phyloP scores from a whole-genome alignment of 2,113 vertebrate genomes.

The Sceloporus tristichus region DNA sequence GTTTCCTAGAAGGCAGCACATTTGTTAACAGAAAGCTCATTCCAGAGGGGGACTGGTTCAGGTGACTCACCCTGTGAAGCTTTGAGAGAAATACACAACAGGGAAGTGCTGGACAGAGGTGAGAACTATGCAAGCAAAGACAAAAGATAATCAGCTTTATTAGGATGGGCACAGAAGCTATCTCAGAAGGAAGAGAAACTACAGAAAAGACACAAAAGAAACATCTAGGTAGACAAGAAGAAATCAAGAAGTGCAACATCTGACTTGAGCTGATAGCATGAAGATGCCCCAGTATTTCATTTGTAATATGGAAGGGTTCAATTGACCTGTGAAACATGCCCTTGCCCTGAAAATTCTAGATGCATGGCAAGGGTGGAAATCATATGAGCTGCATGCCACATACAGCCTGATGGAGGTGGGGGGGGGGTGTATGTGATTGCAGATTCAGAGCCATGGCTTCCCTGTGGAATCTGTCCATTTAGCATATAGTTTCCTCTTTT shows the following conservation, averaged over 20 bases:
- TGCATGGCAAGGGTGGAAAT: background rate
- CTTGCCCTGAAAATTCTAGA: background rate
- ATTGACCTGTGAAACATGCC: background rate
- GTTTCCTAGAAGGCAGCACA: constrained; percentile 39
- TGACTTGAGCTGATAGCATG: no score
- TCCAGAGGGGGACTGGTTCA: background rate
- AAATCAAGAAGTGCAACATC: background rate
- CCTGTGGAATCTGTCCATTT: no score
- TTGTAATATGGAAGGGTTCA: background rate
- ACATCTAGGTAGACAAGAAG: no score
- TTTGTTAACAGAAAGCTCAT: background rate
- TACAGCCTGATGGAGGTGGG: no score
- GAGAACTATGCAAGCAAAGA: background rate
- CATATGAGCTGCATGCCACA: no score
- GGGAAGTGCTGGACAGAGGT: constrained; percentile 14
- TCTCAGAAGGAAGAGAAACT: background rate
- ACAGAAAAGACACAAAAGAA: background rate
- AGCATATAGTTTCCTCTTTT: no score
- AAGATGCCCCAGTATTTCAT: background rate
- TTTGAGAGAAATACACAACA: background rate
- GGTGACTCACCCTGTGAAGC: background rate
- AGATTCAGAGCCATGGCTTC: no score
- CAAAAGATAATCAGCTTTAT: constrained; percentile 14
- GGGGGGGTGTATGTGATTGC: no score
- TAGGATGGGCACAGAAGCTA: background rate